A percentile compares a stretch with the other conserved stretches of the same genome.
Conservation (phyloP, 1,140 invertebrate species). For the Saccostrea glomerata region DNA sequence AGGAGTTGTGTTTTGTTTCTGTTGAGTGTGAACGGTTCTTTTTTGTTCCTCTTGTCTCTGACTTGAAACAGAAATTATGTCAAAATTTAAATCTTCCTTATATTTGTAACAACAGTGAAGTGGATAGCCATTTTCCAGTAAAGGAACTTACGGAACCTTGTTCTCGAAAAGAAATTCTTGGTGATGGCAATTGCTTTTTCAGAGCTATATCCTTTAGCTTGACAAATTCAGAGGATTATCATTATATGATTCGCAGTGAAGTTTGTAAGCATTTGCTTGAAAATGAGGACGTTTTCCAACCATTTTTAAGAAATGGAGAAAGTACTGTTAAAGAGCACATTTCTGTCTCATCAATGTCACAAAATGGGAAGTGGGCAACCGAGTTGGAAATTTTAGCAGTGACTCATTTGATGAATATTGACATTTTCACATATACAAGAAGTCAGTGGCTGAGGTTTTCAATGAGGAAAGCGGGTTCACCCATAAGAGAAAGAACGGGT, state of each 20-base stretch:
- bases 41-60: too few species aligned
- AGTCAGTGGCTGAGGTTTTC: not conserved
- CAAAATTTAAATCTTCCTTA: too few species aligned
- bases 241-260: not conserved
- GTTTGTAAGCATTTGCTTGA: not conserved
- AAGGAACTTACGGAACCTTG: too few species aligned
- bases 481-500: not conserved
- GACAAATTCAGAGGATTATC: not conserved
- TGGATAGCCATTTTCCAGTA: too few species aligned
- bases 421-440: too few species aligned
- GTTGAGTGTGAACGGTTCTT: too few species aligned
- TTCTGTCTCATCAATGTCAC: not conserved
- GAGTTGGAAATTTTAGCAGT: conserved; percentile 15
- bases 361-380: conserved; percentile 14
- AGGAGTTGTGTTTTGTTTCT: too few species aligned
- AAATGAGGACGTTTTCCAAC: not conserved
- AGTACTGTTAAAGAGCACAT: not conserved
- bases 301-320: not conserved
- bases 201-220: conserved; percentile 26
- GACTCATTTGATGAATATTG: not conserved
- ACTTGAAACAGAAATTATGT: too few species aligned
- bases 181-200: conserved; percentile 41
- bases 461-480: too few species aligned
- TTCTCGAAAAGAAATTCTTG: not conserved
- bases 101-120: too few species aligned